These are phyloP conservation scores for Hypomecis punctinalis DNA, from an alignment of 2,888 invertebrate species.

Conservation along the genomic window DNA sequence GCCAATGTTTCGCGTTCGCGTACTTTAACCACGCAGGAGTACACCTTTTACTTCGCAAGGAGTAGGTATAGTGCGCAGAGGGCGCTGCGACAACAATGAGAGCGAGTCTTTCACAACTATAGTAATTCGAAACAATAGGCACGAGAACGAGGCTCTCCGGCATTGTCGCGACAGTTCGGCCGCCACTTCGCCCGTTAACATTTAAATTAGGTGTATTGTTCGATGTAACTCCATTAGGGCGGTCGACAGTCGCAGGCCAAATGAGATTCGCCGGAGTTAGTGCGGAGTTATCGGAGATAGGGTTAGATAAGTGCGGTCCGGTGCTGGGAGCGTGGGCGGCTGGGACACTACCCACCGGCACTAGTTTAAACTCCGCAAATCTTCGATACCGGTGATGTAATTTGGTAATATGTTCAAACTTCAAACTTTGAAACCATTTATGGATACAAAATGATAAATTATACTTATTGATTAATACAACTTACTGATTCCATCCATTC, in stretches of 20 bases:
- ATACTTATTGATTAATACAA: no score
- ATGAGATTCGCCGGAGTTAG: constrained; percentile 27
- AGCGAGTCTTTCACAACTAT: constrained; percentile 33
- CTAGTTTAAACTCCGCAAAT: constrained; percentile 17
- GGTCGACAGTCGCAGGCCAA: constrained; percentile 26
- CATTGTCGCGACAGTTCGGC: constrained; percentile 32
- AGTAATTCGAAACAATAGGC: constrained; percentile 39
- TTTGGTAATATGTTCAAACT: constrained; percentile 12
- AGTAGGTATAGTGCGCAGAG: neutral
- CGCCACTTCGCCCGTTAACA: constrained; percentile 34
- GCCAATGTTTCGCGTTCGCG: no score
- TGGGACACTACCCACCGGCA: neutral
- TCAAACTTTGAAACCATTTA: constrained; percentile 4
- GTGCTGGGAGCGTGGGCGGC: neutral
- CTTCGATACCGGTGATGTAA: constrained; percentile 10
- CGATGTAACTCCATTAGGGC: constrained; percentile 38
- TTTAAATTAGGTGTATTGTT: constrained; percentile 43
- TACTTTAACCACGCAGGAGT: no score
- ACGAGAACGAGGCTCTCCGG: constrained; percentile 26
- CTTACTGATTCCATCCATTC: no score
- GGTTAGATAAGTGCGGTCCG: constrained; percentile 29
- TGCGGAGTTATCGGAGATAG: constrained; percentile 28
- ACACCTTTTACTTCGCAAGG: no score
- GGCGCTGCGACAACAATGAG: constrained; percentile 24
- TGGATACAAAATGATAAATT: no score